Evolutionary conservation across 2,113 vertebrate species (phyloP).

Genomic region (Odontophorus gujanensis): DNA sequence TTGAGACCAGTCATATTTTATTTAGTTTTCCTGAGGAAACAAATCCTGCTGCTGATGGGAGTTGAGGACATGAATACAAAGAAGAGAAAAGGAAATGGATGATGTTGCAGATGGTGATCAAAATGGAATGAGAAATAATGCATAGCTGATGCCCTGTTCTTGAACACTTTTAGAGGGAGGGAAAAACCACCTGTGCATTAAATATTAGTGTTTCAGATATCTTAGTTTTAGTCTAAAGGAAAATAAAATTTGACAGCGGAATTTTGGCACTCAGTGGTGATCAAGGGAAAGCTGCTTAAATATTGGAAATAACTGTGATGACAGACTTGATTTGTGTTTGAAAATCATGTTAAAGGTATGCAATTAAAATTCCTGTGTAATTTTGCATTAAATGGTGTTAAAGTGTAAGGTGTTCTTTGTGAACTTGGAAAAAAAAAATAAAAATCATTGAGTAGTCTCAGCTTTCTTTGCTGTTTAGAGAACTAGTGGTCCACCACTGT

Average conservation of each 20-base stretch:
- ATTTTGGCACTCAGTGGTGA: neutral
- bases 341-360: fast-evolving
- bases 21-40: neutral
- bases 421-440: neutral
- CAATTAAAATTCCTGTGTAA: neutral
- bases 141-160: neutral
- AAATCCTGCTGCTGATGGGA: neutral
- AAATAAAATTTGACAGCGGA: neutral
- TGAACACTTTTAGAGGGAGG: neutral
- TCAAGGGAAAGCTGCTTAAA: neutral
- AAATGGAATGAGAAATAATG: neutral
- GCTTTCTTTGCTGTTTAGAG: neutral
- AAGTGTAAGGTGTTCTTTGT: neutral
- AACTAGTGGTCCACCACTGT: neutral
- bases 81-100: neutral
- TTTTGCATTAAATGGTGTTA: neutral
- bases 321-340: neutral
- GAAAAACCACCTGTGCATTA: fast-evolving
- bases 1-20: neutral
- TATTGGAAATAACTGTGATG: neutral
- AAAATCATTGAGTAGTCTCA: neutral
- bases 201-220: neutral
- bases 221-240: neutral
- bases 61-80: fast-evolving
- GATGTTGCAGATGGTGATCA: neutral